A percentile compares a stretch with the other conserved stretches of the same genome.
Conservation (phyloP, 92 coral and sea anemone species). For the Metridium senile region DNA sequence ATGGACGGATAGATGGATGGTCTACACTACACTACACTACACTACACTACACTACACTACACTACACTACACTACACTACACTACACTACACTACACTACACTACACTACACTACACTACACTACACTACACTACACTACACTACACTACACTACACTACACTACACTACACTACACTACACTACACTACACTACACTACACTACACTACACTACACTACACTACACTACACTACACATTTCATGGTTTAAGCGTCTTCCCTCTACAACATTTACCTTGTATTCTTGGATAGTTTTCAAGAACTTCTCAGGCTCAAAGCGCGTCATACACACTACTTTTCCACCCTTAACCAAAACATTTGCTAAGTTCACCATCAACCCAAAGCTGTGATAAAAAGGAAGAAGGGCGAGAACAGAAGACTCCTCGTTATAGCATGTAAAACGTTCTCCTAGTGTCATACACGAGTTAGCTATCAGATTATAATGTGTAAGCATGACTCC, state of each 20-base stretch:
- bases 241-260: too few relatives aligned
- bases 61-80: too few relatives aligned
- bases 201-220: too few relatives aligned
- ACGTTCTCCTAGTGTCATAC: conserved; percentile 39
- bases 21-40: too few relatives aligned
- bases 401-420: conserved; percentile 62
- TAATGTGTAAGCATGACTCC: conserved; percentile 95
- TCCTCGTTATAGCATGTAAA: conserved; percentile 32
- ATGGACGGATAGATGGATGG: background rate
- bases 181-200: too few relatives aligned
- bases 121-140: too few relatives aligned
- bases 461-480: conserved; percentile 70
- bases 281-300: conserved; percentile 68
- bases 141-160: too few relatives aligned
- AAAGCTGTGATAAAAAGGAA: conserved; percentile 83
- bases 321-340: conserved; percentile 67
- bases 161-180: too few relatives aligned
- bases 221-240: too few relatives aligned
- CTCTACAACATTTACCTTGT: conserved; percentile 63
- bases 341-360: conserved; percentile 56
- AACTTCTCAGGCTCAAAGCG: conserved; percentile 71
- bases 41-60: too few relatives aligned
- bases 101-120: too few relatives aligned
- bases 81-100: too few relatives aligned
- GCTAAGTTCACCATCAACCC: conserved; percentile 59